Base-by-base conservation (phyloP, 2,888 invertebrate genomes). In the Heliconius ethilla region DNA sequence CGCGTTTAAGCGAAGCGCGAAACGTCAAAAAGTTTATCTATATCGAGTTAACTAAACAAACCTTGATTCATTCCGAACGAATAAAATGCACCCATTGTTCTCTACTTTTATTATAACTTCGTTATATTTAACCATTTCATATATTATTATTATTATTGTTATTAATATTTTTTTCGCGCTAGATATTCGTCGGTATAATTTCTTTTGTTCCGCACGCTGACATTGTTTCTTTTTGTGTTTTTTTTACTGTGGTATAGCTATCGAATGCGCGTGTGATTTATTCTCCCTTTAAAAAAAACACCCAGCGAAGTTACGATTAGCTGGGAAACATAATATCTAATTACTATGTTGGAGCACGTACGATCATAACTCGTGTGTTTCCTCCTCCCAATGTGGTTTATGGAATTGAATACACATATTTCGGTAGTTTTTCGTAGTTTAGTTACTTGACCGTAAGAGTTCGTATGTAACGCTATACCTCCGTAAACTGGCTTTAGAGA, bases 361-460 rank as follows among this genome's bases (percentile, higher is more conserved):
- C 92, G 85, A 84, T 88, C 91, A 91, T 94, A 94, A 93, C 93
- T 94, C 92, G 90, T 88, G 84, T 87, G 90, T 89, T 92, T 92
- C 93, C 93, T 91, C 90, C 90, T 86, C 87, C 91, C 91, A 88
- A 92, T 91, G 93, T 93, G 93, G 91, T 94, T 94, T 94, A 94
- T 93, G 93, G 92, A 92, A 93, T 94, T 92, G 92, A 91, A 91
- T 91, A 90, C 92, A 92, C 94, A 93, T 94, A 94, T 92, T 94
- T 94, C 90, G 94, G 92, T 88, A 90, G 93, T 90, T 92, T 91
- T 91, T 88, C 86, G 90, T 89, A 89, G 90, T 88, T 88, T 89
- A 89, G 89, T 89, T 90, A 89, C 88, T 90, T 33, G 33, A 33
- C 37, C 0, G 3, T 72, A 59, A 59, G 89, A 89, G 89, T 90